Conservation (phyloP, 2,113 vertebrate genomes). For the Onychostoma macrolepis region DNA sequence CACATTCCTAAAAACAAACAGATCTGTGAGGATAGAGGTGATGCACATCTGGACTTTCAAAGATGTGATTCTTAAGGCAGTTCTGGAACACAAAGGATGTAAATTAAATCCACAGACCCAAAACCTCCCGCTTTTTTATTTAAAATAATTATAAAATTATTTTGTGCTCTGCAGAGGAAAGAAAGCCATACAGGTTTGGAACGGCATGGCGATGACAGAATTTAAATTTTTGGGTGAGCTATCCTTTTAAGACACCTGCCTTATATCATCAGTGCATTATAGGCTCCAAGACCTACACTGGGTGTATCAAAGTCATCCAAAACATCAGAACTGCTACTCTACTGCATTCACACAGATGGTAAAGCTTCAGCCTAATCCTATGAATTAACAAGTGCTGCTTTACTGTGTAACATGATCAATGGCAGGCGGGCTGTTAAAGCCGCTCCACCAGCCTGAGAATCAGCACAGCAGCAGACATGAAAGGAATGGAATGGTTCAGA, state of each 20-base stretch:
- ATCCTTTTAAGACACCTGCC: background rate
- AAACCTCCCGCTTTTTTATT: background rate
- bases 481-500: conserved; percentile 42
- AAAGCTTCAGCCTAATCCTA: background rate
- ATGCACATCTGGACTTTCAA: background rate
- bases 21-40: background rate
- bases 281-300: background rate
- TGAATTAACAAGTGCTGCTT: conserved; percentile 11
- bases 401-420: conserved; percentile 15
- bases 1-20: conserved; percentile 60
- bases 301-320: background rate
- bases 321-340: background rate
- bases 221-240: background rate
- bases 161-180: background rate
- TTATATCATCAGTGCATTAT: background rate
- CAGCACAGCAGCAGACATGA: conserved; percentile 42
- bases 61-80: background rate
- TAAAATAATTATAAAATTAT: too few species aligned
- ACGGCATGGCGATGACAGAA: background rate
- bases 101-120: background rate
- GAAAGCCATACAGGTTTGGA: background rate
- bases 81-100: background rate
- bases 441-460: conserved; percentile 24
- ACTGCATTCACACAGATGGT: background rate
- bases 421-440: conserved; percentile 9